Evolutionary conservation across 2,888 invertebrate genomes (phyloP).

Genomic region (Luperina nickerlii): DNA sequence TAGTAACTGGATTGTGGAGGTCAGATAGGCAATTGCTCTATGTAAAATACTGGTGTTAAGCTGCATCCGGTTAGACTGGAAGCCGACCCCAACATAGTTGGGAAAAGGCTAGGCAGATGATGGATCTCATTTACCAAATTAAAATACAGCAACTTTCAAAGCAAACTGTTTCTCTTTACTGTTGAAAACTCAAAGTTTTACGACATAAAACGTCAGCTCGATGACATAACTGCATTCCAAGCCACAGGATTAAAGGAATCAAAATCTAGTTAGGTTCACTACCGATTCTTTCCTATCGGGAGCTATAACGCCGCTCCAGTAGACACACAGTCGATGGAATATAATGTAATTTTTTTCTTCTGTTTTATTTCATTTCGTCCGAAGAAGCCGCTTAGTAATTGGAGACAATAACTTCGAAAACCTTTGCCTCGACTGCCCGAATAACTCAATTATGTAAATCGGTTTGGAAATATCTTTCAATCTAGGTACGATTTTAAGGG

Average conservation of each 20-base stretch:
- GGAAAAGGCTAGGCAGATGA: too few species aligned
- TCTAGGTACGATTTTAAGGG: conserved; percentile 23
- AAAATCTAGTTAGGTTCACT: conserved; percentile 57
- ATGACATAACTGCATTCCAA: conserved; percentile 21
- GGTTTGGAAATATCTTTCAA: conserved; percentile 47
- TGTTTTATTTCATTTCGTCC: conserved; percentile 60
- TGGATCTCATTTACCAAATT: not conserved
- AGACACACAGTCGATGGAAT: conserved; percentile 33
- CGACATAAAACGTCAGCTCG: not conserved
- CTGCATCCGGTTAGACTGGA: too few species aligned
- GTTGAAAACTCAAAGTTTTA: not conserved
- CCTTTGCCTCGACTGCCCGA: conserved; percentile 49
- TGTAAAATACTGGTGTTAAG: too few species aligned
- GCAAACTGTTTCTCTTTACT: not conserved
- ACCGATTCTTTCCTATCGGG: conserved; percentile 38
- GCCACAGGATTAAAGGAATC: conserved; percentile 51
- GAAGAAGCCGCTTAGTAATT: conserved; percentile 55
- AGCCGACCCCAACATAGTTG: too few species aligned
- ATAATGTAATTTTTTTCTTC: conserved; percentile 60
- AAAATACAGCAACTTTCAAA: not conserved
- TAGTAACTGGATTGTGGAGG: too few species aligned
- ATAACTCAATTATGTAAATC: conserved; percentile 63
- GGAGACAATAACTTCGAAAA: conserved; percentile 57
- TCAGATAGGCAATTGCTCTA: too few species aligned
- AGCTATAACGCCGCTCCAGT: conserved; percentile 38